phyloP scores from a whole-genome alignment of 2,888 invertebrate genomes.

The Clostera curtula region DNA sequence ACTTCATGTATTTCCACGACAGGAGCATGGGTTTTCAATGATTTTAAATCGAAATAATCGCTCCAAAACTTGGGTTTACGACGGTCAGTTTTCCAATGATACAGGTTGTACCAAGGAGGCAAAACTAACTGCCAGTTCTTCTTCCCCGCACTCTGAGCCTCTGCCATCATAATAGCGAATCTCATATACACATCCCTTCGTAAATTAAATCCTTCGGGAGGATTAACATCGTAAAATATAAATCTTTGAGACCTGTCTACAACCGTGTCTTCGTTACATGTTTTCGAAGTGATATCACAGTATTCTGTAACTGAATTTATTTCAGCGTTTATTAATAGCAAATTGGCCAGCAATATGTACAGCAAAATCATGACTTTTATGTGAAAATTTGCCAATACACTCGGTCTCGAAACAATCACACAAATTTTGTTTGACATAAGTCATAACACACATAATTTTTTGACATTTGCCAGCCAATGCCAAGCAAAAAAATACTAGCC shows the following conservation, averaged over 20 bases:
- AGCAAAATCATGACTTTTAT: constrained; percentile 11
- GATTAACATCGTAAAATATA: constrained; percentile 95
- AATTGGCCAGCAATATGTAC: constrained; percentile 11
- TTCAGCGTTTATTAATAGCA: constrained; percentile 16
- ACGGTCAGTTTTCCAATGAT: constrained; percentile 86
- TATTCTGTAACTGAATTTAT: constrained; percentile 15
- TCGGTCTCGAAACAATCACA: too few species aligned
- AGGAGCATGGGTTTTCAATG: constrained; percentile 85
- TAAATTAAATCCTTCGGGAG: constrained; percentile 97
- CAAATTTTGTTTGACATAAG: too few species aligned
- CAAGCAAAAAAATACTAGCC: too few species aligned
- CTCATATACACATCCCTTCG: constrained; percentile 97
- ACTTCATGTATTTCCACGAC: constrained; percentile 91
- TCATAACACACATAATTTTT: too few species aligned
- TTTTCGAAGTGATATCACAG: constrained; percentile 22
- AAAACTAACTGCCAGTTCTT: constrained; percentile 82
- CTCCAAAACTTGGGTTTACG: constrained; percentile 85
- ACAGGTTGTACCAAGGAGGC: constrained; percentile 93
- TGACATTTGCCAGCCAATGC: too few species aligned
- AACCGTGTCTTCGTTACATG: constrained; percentile 13
- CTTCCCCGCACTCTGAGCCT: constrained; percentile 71
- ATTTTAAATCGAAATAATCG: constrained; percentile 87
- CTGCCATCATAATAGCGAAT: constrained; percentile 87
- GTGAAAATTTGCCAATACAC: neutral
- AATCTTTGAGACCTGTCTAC: constrained; percentile 66